Percentiles rank a stretch among this genome's conserved stretches.
Evolutionary conservation across 2,113 vertebrate species (phyloP).

Genomic region (Sporophila hypoxantha): DNA sequence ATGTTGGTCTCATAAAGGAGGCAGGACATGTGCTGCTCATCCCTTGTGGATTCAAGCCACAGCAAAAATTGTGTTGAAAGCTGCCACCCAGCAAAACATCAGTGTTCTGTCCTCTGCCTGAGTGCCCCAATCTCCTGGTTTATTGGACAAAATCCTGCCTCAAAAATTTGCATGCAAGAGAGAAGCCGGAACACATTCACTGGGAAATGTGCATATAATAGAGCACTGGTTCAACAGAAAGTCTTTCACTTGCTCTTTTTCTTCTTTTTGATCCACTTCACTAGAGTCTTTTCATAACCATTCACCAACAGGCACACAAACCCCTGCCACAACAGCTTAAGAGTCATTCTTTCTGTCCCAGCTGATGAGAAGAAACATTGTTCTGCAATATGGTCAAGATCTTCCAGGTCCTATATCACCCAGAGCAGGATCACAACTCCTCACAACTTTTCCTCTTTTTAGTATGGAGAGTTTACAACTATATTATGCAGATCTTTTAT

Average conservation of each 20-base stretch:
- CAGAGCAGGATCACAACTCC: neutral
- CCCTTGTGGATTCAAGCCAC: neutral
- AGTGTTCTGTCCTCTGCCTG: neutral
- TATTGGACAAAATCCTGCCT: neutral
- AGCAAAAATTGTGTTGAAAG: neutral
- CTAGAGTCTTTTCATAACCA: neutral
- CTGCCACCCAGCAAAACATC: neutral
- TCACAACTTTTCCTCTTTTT: neutral
- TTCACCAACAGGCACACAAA: neutral
- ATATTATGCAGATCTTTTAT: neutral
- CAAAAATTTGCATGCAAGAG: neutral
- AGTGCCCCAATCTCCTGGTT: neutral
- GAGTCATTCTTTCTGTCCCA: neutral
- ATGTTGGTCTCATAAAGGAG: neutral
- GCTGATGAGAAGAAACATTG: neutral
- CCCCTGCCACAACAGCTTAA: neutral
- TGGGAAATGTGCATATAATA: accelerated
- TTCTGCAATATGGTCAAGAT: neutral
- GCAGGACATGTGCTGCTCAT: neutral
- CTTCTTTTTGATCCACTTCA: neutral
- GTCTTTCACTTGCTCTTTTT: neutral
- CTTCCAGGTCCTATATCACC: neutral
- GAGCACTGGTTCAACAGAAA: neutral
- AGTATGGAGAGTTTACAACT: neutral
- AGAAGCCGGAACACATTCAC: neutral